Evolutionary conservation across 1,140 invertebrate genomes (phyloP), one percentile per base, ranked within the genome.

Genomic region (Drosophila cardini): DNA sequence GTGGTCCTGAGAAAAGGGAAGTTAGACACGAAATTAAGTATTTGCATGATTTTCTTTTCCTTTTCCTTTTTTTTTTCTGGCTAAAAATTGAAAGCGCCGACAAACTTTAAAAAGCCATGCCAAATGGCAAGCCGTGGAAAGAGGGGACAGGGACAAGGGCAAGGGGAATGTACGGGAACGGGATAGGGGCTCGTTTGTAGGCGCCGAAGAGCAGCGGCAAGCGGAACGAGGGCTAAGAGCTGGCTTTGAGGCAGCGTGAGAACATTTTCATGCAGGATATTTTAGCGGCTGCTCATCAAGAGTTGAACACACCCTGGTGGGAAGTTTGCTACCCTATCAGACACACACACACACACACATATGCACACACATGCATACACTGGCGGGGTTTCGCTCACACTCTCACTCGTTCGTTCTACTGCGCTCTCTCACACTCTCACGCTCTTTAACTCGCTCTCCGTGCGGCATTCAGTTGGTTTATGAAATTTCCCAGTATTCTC

Each of bases 261-360:
- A 87, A 87, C 67, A 89, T 87, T 87, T 87, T 89, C 74, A 87
- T 87, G 83, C 84, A 87, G 83, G 84, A 87, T 87, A 87, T 86
- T 86, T 86, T 82, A 87, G 79, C 76, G 71, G 80, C 79, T 82
- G 80, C 81, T 79, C 73, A 71, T 80, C 84, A 75, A 80, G 84
- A 83, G 84, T 89, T 82, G 80, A 89, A 87, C 84, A 87, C 84
- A 87, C 84, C 84, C 84, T 84, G 84, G 77, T 87, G 84, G 84
- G 80, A 90, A 90, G 85, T 90, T 76, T 81, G 63, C 80, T 89
- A 89, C 80, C 80, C 84, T 74, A 84, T 80, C 80, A 65, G 46
- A 38, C 64, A 36, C 56, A 57, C 38, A 69, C 64, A 64, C 73
- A 50, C 46, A 75, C 50, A 15, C 65, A 53, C 8, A 48, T 43